Conservation (phyloP, 2,797 vertebrate genomes). For the Muscicapa comitata region DNA sequence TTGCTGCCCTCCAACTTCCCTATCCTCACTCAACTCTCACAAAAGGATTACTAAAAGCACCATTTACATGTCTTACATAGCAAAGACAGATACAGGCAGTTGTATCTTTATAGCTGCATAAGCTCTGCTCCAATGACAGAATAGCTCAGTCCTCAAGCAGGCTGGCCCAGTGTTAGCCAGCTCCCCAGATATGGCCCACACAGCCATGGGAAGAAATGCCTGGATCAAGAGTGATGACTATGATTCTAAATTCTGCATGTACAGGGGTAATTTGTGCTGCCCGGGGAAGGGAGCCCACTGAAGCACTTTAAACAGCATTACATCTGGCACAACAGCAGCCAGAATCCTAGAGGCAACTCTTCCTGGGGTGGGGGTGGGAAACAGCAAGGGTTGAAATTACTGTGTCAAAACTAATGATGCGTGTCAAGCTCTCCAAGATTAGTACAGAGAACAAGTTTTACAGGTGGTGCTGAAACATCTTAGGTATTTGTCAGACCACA, state of each 20-base stretch:
- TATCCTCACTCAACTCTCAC: not conserved
- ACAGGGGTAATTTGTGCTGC: not conserved
- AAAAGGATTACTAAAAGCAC: slow-evolving; percentile 23
- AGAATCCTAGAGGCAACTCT: not conserved
- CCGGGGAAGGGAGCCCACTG: not conserved
- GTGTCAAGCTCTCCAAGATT: not conserved
- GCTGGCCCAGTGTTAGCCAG: not conserved
- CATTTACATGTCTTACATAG: not conserved
- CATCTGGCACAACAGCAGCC: not conserved
- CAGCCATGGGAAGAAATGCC: not conserved
- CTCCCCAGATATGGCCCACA: not conserved
- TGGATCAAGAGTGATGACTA: not conserved
- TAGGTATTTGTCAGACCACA: slow-evolving; percentile 13
- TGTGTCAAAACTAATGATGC: slow-evolving; percentile 24
- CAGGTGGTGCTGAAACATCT: slow-evolving; percentile 16
- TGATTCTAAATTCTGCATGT: not conserved
- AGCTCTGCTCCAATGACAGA: not conserved
- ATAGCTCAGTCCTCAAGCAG: not conserved
- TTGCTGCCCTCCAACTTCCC: not conserved
- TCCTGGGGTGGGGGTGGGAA: not conserved
- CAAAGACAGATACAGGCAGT: not conserved
- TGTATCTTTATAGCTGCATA: not conserved
- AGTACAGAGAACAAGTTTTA: slow-evolving; percentile 1
- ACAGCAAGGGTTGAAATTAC: not conserved
- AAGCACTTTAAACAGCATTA: not conserved